These are phyloP conservation scores for Xenopus laevis DNA, from an alignment of 2,113 vertebrate species.

Conservation along the genomic window DNA sequence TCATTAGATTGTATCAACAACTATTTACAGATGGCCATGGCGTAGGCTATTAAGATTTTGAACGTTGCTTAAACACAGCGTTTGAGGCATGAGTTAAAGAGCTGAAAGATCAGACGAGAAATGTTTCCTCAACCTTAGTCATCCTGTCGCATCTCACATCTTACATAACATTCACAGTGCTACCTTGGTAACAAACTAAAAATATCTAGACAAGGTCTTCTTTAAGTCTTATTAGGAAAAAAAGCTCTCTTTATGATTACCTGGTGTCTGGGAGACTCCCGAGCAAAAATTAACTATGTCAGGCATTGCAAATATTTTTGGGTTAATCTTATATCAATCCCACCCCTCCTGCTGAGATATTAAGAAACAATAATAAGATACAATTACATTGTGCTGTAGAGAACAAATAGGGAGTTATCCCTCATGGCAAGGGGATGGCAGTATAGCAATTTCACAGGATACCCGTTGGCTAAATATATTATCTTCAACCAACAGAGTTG, in stretches of 20 bases:
- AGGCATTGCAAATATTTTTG: slow-evolving; percentile 48
- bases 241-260: slow-evolving; percentile 68
- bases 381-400: too few species aligned
- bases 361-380: too few species aligned
- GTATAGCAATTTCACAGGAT: too few species aligned
- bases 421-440: too few species aligned
- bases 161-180: slow-evolving; percentile 77
- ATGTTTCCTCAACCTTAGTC: slow-evolving; percentile 55
- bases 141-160: slow-evolving; percentile 72
- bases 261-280: slow-evolving; percentile 63
- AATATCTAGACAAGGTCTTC: slow-evolving; percentile 75
- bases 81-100: slow-evolving; percentile 73
- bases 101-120: slow-evolving; percentile 61
- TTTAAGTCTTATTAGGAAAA: slow-evolving; percentile 63
- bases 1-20: slow-evolving; percentile 84
- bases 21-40: slow-evolving; percentile 88
- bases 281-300: slow-evolving; percentile 57
- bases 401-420: too few species aligned
- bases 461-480: too few species aligned
- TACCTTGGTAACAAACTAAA: slow-evolving; percentile 81
- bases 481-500: too few species aligned
- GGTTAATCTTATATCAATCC: too few species aligned
- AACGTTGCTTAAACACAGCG: slow-evolving; percentile 58
- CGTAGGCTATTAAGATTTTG: slow-evolving; percentile 57
- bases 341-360: too few species aligned